Base-by-base conservation (phyloP, 2,797 vertebrate species). In the Rhinichthys osculus region DNA sequence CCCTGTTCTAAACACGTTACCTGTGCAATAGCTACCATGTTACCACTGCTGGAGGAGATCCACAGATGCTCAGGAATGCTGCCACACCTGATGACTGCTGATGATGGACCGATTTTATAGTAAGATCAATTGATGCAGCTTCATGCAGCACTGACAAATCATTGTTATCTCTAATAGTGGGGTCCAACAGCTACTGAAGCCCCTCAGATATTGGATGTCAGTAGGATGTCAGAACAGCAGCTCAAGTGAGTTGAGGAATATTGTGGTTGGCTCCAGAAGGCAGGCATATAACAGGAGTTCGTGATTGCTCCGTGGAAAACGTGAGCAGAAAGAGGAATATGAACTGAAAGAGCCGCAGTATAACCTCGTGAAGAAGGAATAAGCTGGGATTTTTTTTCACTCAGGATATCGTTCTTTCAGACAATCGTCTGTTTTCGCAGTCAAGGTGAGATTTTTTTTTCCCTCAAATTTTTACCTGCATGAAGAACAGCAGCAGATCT, bases 291-390 rank as follows among this genome's bases (percentile, higher is more conserved):
- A 69, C 38, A 72, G 82, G 84, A 85, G 79, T 86, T 66, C 84
- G 82, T 86, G 83, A 84, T 42, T 59, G 85, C 77, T 82, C 44
- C 50, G 85, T 50, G 83, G 78, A 74, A 78, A 88, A 85, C 89
- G 89, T 89, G 89, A 88, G 76, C 88, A 69, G 89, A 89, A 86
- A 89, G 83, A 86, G 52, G 86, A 90, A 89, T 81, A 82, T 89
- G 79, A 87, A 72, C 54, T 83, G 81, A 64, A 83, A 72, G 64
- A 73, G 44, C 78, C 52, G 81, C 73, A 71, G 73, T 69, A 59
- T 54, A 50, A 50, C 16, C 30, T 62, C n/a, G 73, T 8, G 83
- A 35, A 50, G 72, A 82, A 78, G 42, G 38, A 50, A 33, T 59
- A 78, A 82, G 9, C 47, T 17, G 11, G 62, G 50, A 47, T 47